Conservation (phyloP, 2,113 vertebrate species). For the Limnothrissa miodon region DNA sequence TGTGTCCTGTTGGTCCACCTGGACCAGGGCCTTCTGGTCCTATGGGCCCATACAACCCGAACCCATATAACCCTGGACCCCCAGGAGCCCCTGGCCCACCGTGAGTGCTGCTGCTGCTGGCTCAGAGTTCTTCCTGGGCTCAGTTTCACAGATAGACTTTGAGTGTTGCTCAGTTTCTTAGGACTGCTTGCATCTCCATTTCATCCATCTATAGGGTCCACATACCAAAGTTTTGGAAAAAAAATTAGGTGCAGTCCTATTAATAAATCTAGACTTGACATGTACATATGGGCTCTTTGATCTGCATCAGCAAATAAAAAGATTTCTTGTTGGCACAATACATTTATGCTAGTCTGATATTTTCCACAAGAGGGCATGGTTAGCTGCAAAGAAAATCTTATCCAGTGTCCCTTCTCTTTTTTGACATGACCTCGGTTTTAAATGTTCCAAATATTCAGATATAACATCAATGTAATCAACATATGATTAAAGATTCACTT, state of each 20-base stretch:
- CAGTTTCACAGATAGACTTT: neutral
- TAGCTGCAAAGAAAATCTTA: no score
- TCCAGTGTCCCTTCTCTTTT: no score
- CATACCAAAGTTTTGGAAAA: no score
- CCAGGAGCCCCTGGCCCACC: constrained; percentile 81
- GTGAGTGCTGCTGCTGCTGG: constrained; percentile 78
- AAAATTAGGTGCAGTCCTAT: no score
- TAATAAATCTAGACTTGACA: no score
- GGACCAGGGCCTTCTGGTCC: constrained; percentile 82
- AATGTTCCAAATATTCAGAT: neutral
- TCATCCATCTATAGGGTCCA: no score
- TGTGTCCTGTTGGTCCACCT: constrained; percentile 83
- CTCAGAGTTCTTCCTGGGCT: neutral
- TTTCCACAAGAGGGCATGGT: neutral
- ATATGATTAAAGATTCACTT: neutral
- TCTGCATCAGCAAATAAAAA: no score
- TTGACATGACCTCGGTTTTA: no score
- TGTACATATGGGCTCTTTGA: no score
- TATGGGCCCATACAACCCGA: constrained; percentile 89
- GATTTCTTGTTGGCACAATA: neutral
- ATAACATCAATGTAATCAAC: neutral
- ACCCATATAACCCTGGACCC: constrained; percentile 85
- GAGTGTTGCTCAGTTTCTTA: no score
- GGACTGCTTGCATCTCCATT: no score
- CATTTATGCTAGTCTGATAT: neutral